Evolutionary conservation across 2,888 invertebrate genomes (phyloP), one percentile per base, ranked within the genome.

Genomic region (Ptilodon capucinus): DNA sequence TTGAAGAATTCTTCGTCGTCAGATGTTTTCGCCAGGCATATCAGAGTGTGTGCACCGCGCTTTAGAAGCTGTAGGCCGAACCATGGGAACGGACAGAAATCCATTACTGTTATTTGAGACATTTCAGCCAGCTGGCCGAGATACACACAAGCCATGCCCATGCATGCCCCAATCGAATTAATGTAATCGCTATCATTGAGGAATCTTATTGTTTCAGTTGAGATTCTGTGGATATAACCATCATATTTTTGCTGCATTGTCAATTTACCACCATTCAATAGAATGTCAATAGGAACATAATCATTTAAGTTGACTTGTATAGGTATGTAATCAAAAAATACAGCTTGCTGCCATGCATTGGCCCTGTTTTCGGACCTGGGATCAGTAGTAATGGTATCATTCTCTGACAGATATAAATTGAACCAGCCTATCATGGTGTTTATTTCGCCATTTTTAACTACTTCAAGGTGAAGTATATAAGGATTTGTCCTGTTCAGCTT

Each of bases 291-390:
- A 49, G 74, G 64, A 44, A 91, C 49, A 17, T 63, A 65, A 34
- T 86, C 74, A 57, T 83, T 74, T 51, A 78, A 52, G 42, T 71
- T 54, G 1, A 84, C 72, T 43, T 46, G 40, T 49, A 54, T 75
- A 23, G 92, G 90, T 57, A 89, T 68, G 42, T 86, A 80, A 50
- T 93, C 81, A 78, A 92, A 94, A 74, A 94, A 95, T 32, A 96
- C 86, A 6, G 95, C 95, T 73, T 95, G 95, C 71, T 96, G 95
- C 96, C 96, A 97, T 64, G 95, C 95, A 53, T 91, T 86, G 3
- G 91, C 86, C 56, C 85, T 78, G 2, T 78, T 66, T 5, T 79
- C 76, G 21, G 84, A 80, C 46, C 75, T 84, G 2, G 95, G 94
- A 54, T 93, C 91, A 7, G 94, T 94, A 42, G 93, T 93, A 32